Evolutionary conservation across 2,113 vertebrate species (phyloP).

Genomic region (Chionis minor): DNA sequence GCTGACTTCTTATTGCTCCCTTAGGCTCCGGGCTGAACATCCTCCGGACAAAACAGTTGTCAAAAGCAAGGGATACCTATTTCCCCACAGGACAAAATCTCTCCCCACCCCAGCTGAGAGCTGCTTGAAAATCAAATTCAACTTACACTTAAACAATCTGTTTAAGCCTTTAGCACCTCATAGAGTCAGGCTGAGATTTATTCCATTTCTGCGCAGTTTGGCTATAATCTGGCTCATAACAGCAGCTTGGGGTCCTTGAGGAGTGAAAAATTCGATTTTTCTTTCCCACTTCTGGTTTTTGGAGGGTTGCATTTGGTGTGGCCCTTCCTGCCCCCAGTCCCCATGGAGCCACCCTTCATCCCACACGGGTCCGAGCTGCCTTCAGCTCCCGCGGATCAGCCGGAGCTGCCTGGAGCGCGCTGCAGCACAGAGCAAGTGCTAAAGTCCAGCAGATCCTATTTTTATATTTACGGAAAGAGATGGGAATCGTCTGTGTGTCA

Average conservation of each 20-base stretch:
- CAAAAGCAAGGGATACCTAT: background rate
- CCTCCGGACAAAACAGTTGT: background rate
- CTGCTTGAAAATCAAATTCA: slow-evolving; percentile 31
- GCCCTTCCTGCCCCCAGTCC: background rate
- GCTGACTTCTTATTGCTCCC: background rate
- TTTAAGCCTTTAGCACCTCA: background rate
- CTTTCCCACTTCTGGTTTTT: background rate
- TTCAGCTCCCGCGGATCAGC: background rate
- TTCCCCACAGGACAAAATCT: background rate
- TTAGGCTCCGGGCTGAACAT: background rate
- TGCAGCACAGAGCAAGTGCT: background rate
- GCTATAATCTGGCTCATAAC: background rate
- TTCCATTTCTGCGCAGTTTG: background rate
- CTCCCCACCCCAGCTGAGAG: background rate
- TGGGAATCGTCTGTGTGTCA: background rate
- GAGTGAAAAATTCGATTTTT: background rate
- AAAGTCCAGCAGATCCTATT: slow-evolving; percentile 14
- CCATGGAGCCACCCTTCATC: background rate
- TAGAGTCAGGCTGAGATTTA: slow-evolving; percentile 17
- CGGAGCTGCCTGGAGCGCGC: background rate
- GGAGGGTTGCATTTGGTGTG: background rate
- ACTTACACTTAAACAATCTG: background rate
- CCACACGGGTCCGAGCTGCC: background rate
- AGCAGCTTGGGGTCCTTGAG: background rate
- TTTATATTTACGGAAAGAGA: background rate